These are phyloP conservation scores for Glossophaga mutica DNA, from an alignment of 2,797 vertebrate species.

Conservation along the genomic window DNA sequence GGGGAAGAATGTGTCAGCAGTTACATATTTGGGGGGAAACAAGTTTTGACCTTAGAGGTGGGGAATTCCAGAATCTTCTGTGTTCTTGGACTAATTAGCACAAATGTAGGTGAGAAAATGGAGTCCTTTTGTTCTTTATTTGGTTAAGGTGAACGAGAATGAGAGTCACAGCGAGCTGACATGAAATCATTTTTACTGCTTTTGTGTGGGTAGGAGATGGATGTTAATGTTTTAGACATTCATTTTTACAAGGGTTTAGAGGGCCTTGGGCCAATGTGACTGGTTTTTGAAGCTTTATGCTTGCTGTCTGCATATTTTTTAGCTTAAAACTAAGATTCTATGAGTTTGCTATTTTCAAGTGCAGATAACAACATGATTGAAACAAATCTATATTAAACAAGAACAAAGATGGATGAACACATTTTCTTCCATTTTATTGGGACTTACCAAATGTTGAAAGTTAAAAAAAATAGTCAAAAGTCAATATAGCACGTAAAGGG, in stretches of 20 bases:
- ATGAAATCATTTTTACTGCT: constrained; percentile 41
- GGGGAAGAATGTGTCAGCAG: not conserved
- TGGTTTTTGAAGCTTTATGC: constrained; percentile 28
- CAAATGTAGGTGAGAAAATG: constrained; percentile 3
- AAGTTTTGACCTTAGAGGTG: constrained; percentile 20
- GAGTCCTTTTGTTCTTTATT: not conserved
- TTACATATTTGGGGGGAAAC: not conserved
- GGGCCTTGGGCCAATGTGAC: not conserved
- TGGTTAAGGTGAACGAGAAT: not conserved
- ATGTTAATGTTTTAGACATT: constrained; percentile 26
- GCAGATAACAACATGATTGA: constrained; percentile 64
- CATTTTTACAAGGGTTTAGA: constrained; percentile 41
- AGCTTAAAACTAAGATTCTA: constrained; percentile 42
- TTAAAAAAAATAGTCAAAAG: constrained; percentile 27
- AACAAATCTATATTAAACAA: constrained; percentile 69
- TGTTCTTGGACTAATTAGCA: constrained; percentile 7
- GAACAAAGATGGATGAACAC: constrained; percentile 69
- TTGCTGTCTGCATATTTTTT: not conserved
- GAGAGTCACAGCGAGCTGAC: not conserved
- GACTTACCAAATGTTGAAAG: constrained; percentile 43
- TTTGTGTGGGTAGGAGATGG: not conserved
- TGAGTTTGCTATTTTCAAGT: constrained; percentile 44
- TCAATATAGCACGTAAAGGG: not conserved
- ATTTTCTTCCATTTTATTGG: constrained; percentile 57
- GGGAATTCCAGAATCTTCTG: constrained; percentile 47